Conservation (phyloP, 2,797 vertebrate genomes). For the Protosalanx chinensis region DNA sequence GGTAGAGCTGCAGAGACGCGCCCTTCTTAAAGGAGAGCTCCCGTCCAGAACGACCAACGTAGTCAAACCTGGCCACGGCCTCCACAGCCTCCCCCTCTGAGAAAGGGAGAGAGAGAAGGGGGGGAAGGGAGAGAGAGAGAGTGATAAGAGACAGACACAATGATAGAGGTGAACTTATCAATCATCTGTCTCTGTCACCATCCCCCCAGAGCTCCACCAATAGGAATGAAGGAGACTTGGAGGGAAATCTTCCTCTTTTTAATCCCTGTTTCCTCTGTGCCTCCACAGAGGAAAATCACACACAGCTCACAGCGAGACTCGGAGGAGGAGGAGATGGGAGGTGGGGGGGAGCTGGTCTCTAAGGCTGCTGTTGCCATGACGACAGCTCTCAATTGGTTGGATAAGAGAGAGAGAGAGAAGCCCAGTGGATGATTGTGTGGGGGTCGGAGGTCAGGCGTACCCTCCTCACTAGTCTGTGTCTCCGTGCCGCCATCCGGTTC, state of each 20-base stretch:
- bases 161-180: constrained; percentile 50
- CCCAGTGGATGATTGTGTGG: constrained; percentile 43
- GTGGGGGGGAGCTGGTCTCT: constrained; percentile 46
- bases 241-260: constrained; percentile 4
- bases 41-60: constrained; percentile 88
- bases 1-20: constrained; percentile 89
- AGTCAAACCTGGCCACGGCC: constrained; percentile 97
- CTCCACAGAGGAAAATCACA: constrained; percentile 10
- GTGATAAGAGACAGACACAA: constrained; percentile 30
- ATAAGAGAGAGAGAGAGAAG: constrained; percentile 4
- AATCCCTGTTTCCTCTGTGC: background rate
- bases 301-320: constrained; percentile 10
- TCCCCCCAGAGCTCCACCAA: constrained; percentile 37
- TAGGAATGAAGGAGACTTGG: constrained; percentile 17
- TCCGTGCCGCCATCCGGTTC: constrained; percentile 92
- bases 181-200: constrained; percentile 40
- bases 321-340: background rate
- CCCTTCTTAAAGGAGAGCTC: constrained; percentile 98
- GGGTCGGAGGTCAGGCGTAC: constrained; percentile 70
- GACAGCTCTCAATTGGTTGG: constrained; percentile 51
- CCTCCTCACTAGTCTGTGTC: constrained; percentile 95
- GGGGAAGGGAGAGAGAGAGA: background rate
- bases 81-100: constrained; percentile 93
- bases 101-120: no score
- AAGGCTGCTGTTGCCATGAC: constrained; percentile 66